phyloP scores from a whole-genome alignment of 2,113 vertebrate genomes.

The Glareola pratincola region DNA sequence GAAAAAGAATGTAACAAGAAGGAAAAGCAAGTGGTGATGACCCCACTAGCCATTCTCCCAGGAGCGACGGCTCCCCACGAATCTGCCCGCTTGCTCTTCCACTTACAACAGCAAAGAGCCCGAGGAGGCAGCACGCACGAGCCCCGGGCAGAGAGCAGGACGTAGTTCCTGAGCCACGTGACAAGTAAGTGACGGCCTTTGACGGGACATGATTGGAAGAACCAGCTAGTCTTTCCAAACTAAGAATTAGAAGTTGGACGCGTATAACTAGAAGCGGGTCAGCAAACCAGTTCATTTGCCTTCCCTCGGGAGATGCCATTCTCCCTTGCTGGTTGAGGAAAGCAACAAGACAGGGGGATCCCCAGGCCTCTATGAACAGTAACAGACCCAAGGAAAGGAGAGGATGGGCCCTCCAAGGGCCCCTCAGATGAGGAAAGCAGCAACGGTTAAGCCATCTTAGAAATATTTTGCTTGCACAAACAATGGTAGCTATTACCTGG shows the following conservation, averaged over 20 bases:
- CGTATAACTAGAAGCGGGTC: neutral
- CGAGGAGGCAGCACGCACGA: neutral
- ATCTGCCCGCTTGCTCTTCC: neutral
- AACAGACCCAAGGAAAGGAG: neutral
- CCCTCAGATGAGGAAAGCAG: neutral
- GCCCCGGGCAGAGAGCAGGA: neutral
- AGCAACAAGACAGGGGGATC: neutral
- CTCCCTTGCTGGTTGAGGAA: neutral
- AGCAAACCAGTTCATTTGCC: neutral
- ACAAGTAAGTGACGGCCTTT: neutral
- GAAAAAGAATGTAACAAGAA: neutral
- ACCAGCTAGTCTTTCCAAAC: neutral
- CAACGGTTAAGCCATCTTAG: neutral
- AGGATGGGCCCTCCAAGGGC: neutral
- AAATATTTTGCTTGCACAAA: neutral
- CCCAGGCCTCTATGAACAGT: neutral
- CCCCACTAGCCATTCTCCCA: neutral
- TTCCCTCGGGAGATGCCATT: neutral
- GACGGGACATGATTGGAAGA: neutral
- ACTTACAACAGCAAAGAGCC: neutral
- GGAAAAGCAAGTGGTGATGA: neutral
- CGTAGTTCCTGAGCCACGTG: rapidly evolving
- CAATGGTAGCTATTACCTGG: neutral
- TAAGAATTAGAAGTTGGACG: neutral
- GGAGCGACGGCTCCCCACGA: neutral